A percentile compares a stretch with the other conserved stretches of the same genome.
Evolutionary conservation across 2,888 invertebrate genomes (phyloP).

Genomic region (Augochlorella aurata): DNA sequence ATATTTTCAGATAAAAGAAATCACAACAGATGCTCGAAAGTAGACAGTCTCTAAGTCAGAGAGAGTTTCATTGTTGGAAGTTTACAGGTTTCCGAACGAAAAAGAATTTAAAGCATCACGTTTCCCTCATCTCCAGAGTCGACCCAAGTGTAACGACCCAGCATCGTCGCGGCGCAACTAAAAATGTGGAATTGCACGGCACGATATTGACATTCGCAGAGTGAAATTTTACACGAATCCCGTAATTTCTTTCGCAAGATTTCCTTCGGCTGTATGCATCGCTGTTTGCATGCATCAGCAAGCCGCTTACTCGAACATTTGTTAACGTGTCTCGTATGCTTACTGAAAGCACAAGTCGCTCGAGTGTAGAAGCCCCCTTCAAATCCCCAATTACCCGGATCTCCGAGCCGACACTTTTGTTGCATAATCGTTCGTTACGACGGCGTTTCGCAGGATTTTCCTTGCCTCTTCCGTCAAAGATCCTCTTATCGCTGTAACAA

Average conservation of each 20-base stretch:
- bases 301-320: constrained; percentile 51
- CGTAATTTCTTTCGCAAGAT: constrained; percentile 17
- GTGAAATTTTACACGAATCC: background rate
- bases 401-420: constrained; percentile 48
- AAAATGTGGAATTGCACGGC: background rate
- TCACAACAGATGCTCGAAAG: background rate
- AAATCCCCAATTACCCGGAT: constrained; percentile 67
- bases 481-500: constrained; percentile 46
- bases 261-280: constrained; percentile 18
- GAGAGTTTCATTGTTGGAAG: background rate
- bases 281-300: constrained; percentile 29
- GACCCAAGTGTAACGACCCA: background rate
- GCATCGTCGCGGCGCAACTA: background rate
- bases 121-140: background rate
- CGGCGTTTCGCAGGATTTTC: constrained; percentile 32
- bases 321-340: constrained; percentile 49
- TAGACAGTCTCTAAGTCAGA: background rate
- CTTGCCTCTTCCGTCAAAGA: constrained; percentile 32
- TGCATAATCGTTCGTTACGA: constrained; percentile 53
- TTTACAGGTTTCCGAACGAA: background rate
- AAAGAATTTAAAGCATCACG: background rate
- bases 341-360: constrained; percentile 41
- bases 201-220: constrained; percentile 18
- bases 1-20: background rate
- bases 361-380: constrained; percentile 52